A percentile compares a stretch with the other conserved stretches of the same genome.
Conservation (phyloP, 2,113 vertebrate genomes). For the Thymallus thymallus region DNA sequence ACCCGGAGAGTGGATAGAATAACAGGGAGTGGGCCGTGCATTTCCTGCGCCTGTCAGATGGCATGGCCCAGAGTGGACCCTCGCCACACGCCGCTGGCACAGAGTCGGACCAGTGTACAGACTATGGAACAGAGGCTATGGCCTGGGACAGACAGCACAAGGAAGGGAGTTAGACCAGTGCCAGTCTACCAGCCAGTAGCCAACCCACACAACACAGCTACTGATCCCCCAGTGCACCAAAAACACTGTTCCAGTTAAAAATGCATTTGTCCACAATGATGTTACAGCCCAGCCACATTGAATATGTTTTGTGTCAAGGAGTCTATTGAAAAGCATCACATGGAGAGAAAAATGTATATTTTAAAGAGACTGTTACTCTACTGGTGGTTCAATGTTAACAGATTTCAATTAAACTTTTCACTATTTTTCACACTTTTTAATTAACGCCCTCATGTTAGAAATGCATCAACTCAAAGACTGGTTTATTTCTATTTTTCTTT, state of each 20-base stretch:
- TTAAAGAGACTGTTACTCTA: not conserved
- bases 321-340: not conserved
- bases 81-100: conserved; percentile 39
- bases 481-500: conserved; percentile 39
- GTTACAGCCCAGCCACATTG: not conserved
- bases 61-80: conserved; percentile 26
- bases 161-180: conserved; percentile 39
- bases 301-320: not conserved
- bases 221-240: not conserved
- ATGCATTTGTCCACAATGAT: not conserved
- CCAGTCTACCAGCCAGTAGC: conserved; percentile 40
- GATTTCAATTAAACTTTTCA: conserved; percentile 40
- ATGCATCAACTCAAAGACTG: conserved; percentile 47
- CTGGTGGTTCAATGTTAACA: conserved; percentile 8
- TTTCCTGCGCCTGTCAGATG: conserved; percentile 46
- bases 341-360: not conserved
- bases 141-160: not conserved
- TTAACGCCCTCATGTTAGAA: conserved; percentile 54
- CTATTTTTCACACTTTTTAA: conserved; percentile 61
- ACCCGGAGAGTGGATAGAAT: conserved; percentile 21
- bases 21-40: conserved; percentile 48
- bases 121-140: conserved; percentile 8
- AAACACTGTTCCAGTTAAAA: not conserved
- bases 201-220: conserved; percentile 7
- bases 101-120: conserved; percentile 17